Percentiles rank a stretch among this genome's conserved stretches.
These are phyloP conservation scores for Pachyramphus minor DNA, from an alignment of 2,113 vertebrate species.

Conservation along the genomic window DNA sequence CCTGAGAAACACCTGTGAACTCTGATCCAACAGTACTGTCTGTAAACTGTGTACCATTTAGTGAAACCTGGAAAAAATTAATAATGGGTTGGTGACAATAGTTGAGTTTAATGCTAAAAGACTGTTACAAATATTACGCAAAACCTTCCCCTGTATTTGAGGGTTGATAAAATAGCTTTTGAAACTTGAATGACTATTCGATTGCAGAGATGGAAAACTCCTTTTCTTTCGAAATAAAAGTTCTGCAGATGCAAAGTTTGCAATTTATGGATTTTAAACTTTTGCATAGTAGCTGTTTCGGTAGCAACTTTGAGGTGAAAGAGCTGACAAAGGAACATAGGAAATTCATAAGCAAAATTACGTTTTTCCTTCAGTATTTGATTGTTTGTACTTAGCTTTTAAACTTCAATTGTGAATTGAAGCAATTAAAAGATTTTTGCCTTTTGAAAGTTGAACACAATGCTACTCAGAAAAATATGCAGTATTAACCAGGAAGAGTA, in stretches of 20 bases:
- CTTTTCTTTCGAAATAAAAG: background rate
- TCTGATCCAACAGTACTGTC: slow-evolving; percentile 86
- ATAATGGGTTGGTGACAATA: background rate
- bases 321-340: background rate
- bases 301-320: background rate
- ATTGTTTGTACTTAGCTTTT: background rate
- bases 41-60: slow-evolving; percentile 86
- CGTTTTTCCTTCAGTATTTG: background rate
- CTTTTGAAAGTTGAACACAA: background rate
- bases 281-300: background rate
- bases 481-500: background rate
- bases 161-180: background rate
- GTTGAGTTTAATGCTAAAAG: background rate
- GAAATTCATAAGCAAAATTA: background rate
- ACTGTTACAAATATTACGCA: background rate
- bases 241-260: background rate
- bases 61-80: slow-evolving; percentile 74
- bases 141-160: background rate
- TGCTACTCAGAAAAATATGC: background rate
- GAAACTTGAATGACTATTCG: background rate
- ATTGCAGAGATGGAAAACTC: background rate
- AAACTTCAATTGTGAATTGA: background rate
- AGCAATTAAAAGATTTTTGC: background rate
- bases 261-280: background rate
- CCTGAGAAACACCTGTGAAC: slow-evolving; percentile 89